Evolutionary conservation across 1,140 invertebrate species (phyloP).

Genomic region (Mercenaria mercenaria): DNA sequence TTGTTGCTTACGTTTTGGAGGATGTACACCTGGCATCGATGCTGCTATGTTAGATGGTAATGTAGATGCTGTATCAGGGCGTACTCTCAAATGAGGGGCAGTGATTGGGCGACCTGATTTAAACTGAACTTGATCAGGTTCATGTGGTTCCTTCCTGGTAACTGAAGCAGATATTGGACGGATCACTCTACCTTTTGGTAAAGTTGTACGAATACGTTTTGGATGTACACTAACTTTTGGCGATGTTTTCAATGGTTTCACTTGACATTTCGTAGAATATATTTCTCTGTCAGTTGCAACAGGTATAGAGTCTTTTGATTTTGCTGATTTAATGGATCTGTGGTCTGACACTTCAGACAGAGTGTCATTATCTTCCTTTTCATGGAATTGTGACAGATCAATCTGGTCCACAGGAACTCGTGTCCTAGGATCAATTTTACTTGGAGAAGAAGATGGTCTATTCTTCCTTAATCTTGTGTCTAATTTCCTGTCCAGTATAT

Average conservation of each 20-base stretch:
- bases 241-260: conserved; percentile 73
- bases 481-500: conserved; percentile 66
- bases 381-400: conserved; percentile 73
- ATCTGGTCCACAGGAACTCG: conserved; percentile 81
- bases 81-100: conserved; percentile 70
- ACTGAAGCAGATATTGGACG: conserved; percentile 81
- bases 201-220: conserved; percentile 76
- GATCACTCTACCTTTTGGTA: conserved; percentile 80
- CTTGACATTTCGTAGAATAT: conserved; percentile 76
- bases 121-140: conserved; percentile 33
- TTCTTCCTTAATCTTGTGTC: conserved; percentile 66
- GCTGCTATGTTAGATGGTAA: conserved; percentile 72
- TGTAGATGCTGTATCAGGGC: conserved; percentile 69
- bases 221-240: conserved; percentile 78
- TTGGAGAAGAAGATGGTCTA: conserved; percentile 84
- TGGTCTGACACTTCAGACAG: conserved; percentile 76
- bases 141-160: conserved; percentile 65
- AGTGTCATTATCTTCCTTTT: conserved; percentile 70
- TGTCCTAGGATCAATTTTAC: conserved; percentile 83
- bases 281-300: conserved; percentile 73
- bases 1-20: conserved; percentile 62
- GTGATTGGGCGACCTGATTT: conserved; percentile 72
- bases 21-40: conserved; percentile 70
- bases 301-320: conserved; percentile 72
- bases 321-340: conserved; percentile 74